A percentile compares a stretch with the other conserved stretches of the same genome.
phyloP scores from a whole-genome alignment of 2,888 invertebrate species.

The Homarus gammarus region DNA sequence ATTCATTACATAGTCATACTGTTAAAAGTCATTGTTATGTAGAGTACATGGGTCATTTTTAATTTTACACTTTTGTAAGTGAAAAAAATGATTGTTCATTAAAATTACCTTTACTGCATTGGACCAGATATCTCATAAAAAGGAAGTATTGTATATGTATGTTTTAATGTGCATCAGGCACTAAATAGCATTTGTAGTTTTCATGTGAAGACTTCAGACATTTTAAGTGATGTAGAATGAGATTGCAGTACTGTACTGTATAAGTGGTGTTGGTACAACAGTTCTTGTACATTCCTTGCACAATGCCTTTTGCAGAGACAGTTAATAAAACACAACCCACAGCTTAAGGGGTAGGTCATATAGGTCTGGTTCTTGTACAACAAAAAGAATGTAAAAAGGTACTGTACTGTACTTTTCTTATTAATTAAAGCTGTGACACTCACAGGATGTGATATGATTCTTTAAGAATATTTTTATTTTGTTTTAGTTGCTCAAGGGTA shows the following conservation, averaged over 20 bases:
- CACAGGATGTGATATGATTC: background rate
- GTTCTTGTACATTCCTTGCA: background rate
- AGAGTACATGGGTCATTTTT: slow-evolving; percentile 23
- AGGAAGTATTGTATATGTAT: background rate
- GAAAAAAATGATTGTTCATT: background rate
- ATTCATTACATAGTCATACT: slow-evolving; percentile 19
- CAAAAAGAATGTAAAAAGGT: background rate
- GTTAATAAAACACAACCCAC: background rate
- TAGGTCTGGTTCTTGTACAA: background rate
- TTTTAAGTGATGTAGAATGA: too few species aligned
- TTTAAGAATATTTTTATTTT: background rate
- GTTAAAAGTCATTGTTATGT: slow-evolving; percentile 34
- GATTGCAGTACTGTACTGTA: too few species aligned
- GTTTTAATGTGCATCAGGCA: background rate
- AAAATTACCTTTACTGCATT: background rate
- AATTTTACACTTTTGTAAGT: slow-evolving; percentile 38
- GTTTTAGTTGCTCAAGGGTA: background rate
- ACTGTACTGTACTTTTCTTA: background rate
- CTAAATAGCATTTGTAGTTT: background rate
- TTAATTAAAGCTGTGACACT: background rate
- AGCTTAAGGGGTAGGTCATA: background rate
- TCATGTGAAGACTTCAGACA: background rate
- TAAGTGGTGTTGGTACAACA: background rate
- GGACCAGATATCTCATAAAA: background rate
- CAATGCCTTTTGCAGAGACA: background rate